Evolutionary conservation across 2,113 vertebrate genomes (phyloP).

Genomic region (Pandion haliaetus): DNA sequence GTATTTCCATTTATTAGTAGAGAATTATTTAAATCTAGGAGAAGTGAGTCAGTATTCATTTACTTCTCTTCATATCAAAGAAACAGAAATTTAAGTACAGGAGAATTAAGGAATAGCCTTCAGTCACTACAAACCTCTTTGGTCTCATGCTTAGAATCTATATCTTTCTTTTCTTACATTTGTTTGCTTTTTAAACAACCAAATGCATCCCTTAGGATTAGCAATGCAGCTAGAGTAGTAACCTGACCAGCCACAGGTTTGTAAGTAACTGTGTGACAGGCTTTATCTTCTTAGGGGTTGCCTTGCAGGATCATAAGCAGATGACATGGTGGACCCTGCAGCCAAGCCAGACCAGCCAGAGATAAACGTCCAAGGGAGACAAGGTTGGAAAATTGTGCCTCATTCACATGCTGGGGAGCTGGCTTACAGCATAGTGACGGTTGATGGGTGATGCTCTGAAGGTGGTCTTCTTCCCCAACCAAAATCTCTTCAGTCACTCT

Average conservation of each 20-base stretch:
- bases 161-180: background rate
- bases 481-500: background rate
- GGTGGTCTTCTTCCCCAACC: background rate
- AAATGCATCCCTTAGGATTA: background rate
- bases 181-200: background rate
- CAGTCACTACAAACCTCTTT: background rate
- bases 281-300: background rate
- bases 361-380: background rate
- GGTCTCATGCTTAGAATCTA: background rate
- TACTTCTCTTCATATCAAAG: background rate
- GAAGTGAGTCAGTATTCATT: background rate
- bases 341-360: background rate
- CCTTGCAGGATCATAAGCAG: background rate
- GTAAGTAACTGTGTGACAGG: background rate
- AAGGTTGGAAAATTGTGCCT: background rate
- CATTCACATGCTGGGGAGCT: fast-evolving
- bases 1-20: background rate
- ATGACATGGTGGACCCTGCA: background rate
- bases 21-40: background rate
- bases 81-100: background rate
- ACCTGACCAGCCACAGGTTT: background rate
- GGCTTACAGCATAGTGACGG: background rate
- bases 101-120: background rate
- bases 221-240: background rate
- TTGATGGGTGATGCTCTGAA: background rate